Percentiles rank a stretch among this genome's conserved stretches.
Conservation (phyloP, 30 jellyfish, hydroid and myxozoan species). For the Cassiopea andromeda region DNA sequence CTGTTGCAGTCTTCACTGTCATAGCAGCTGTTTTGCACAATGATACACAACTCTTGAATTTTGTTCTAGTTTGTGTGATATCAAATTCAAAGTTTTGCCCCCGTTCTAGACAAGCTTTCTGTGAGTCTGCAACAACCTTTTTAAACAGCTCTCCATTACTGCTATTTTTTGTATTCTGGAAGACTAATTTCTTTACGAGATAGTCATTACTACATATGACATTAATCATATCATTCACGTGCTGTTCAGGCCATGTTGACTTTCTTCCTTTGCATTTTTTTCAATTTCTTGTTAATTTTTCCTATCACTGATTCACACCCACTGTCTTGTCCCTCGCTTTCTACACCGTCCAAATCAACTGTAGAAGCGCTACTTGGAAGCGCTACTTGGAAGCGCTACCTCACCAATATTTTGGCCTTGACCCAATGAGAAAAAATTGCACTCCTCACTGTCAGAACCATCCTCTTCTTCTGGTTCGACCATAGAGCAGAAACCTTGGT, state of each 20-base stretch:
- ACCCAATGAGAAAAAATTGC: no score
- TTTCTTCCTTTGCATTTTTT: slow-evolving; percentile 3
- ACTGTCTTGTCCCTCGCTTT: slow-evolving; percentile 8
- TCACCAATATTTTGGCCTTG: no score
- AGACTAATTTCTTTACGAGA: slow-evolving; percentile 6
- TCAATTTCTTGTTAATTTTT: not conserved
- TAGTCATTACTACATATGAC: slow-evolving; percentile 7
- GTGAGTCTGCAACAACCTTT: not conserved
- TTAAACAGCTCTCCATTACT: slow-evolving; percentile 10
- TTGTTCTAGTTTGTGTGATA: slow-evolving; percentile 47
- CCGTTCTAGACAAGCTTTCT: not conserved
- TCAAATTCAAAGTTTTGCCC: slow-evolving; percentile 4
- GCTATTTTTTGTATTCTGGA: slow-evolving; percentile 21
- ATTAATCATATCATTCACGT: slow-evolving; percentile 1
- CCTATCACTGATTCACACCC: not conserved
- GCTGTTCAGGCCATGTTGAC: slow-evolving; percentile 10
- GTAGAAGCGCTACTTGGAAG: no score
- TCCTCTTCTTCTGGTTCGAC: no score
- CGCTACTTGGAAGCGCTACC: no score
- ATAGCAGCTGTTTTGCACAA: slow-evolving; percentile 61
- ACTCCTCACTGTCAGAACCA: no score
- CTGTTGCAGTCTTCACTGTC: slow-evolving; percentile 65
- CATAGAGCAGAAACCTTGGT: no score
- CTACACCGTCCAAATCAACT: not conserved
- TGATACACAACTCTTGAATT: slow-evolving; percentile 28